Conservation (phyloP, 2,888 invertebrate species). For the Lochmaea crataegi region DNA sequence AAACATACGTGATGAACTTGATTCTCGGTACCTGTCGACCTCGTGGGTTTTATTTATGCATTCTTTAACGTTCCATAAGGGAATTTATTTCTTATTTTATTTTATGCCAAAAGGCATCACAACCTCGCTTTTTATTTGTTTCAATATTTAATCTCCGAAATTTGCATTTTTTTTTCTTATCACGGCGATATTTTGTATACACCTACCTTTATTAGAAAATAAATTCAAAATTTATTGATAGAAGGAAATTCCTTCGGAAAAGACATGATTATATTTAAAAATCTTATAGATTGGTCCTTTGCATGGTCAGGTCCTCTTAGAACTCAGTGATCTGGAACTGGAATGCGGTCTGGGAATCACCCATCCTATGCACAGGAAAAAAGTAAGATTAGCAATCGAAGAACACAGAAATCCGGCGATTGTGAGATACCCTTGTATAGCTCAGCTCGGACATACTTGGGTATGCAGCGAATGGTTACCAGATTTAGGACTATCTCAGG, state of each 20-base stretch:
- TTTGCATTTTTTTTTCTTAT: too few relatives aligned
- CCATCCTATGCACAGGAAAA: slow-evolving; percentile 94
- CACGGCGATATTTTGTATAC: too few relatives aligned
- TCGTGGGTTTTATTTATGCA: too few relatives aligned
- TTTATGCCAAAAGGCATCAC: too few relatives aligned
- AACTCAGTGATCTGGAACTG: slow-evolving; percentile 90
- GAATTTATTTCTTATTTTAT: too few relatives aligned
- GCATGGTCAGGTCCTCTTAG: slow-evolving; percentile 86
- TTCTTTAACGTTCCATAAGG: too few relatives aligned
- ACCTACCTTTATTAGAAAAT: too few relatives aligned
- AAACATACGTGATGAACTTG: too few relatives aligned
- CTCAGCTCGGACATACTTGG: slow-evolving; percentile 91
- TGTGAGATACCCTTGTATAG: slow-evolving; percentile 88
- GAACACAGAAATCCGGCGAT: slow-evolving; percentile 89
- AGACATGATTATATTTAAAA: slow-evolving; percentile 65
- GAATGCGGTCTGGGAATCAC: slow-evolving; percentile 91
- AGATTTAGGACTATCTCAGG: slow-evolving; percentile 87
- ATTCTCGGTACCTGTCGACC: too few relatives aligned
- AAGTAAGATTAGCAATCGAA: slow-evolving; percentile 91
- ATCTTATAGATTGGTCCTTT: slow-evolving; percentile 77
- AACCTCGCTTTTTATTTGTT: too few relatives aligned
- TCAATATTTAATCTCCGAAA: too few relatives aligned
- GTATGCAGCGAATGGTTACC: slow-evolving; percentile 94
- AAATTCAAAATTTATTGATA: slow-evolving; percentile 33
- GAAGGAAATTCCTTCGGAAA: slow-evolving; percentile 46